A percentile compares a stretch with the other conserved stretches of the same genome.
These are phyloP conservation scores for Nephrotoma appendiculata DNA, from an alignment of 2,888 invertebrate species.

Conservation along the genomic window DNA sequence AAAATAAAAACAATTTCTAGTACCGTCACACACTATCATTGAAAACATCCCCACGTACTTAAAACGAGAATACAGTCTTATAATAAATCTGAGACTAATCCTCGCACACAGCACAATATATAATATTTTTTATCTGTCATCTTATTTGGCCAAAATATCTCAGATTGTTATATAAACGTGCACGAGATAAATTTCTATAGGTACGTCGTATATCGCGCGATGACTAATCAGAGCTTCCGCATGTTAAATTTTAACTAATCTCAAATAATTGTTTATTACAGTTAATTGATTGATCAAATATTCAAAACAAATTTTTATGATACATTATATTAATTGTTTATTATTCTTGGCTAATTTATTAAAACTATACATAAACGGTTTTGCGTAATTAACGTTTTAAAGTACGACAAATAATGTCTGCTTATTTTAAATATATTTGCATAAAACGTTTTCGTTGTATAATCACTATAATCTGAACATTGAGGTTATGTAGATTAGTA, in stretches of 20 bases:
- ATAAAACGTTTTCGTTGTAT: too few relatives aligned
- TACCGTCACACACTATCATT: neutral
- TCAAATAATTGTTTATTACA: neutral
- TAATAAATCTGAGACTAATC: neutral
- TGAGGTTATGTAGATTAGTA: too few relatives aligned
- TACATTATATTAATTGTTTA: too few relatives aligned
- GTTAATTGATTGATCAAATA: neutral
- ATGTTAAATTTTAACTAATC: neutral
- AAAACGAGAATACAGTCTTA: neutral
- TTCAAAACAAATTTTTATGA: neutral
- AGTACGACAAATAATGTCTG: too few relatives aligned
- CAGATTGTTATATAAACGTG: neutral
- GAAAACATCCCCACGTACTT: neutral
- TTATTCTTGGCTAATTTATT: too few relatives aligned
- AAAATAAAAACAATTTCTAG: neutral
- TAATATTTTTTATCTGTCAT: neutral
- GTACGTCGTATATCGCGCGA: neutral
- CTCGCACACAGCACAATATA: neutral
- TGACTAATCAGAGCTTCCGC: neutral
- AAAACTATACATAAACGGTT: too few relatives aligned
- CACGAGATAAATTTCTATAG: neutral
- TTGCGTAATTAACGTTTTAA: too few relatives aligned
- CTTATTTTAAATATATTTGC: too few relatives aligned
- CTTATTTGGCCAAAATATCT: neutral
- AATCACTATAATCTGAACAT: too few relatives aligned